A percentile compares a stretch with the other conserved stretches of the same genome.
phyloP scores from a whole-genome alignment of 2,888 invertebrate genomes.

The Clistopyga incitator region DNA sequence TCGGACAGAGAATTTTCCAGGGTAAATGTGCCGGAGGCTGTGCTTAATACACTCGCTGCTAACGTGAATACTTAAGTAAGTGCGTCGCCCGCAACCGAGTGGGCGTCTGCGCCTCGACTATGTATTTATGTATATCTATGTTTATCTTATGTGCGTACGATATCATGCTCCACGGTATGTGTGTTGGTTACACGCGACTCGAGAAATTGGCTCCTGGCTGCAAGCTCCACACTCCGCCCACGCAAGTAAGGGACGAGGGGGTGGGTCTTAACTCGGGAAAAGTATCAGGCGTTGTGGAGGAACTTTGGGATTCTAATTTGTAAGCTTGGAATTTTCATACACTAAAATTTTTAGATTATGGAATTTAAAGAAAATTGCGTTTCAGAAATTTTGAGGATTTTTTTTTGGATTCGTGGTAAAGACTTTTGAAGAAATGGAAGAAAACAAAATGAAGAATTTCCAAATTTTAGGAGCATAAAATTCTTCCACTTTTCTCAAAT shows the following conservation, averaged over 20 bases:
- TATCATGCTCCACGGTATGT: neutral
- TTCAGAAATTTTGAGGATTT: too few relatives aligned
- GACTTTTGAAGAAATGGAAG: too few relatives aligned
- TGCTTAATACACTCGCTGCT: slow-evolving; percentile 9
- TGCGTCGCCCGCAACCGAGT: neutral
- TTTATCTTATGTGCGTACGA: neutral
- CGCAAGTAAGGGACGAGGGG: neutral
- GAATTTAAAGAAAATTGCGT: too few relatives aligned
- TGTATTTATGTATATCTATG: slow-evolving; percentile 4
- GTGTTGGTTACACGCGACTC: neutral
- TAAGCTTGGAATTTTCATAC: too few relatives aligned
- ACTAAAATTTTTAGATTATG: too few relatives aligned
- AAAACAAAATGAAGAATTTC: too few relatives aligned
- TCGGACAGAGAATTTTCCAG: slow-evolving; percentile 9
- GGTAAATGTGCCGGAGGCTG: slow-evolving; percentile 22
- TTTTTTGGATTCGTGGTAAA: too few relatives aligned
- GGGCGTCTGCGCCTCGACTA: neutral
- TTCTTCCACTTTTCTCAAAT: too few relatives aligned
- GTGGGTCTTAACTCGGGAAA: neutral
- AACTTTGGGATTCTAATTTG: too few relatives aligned
- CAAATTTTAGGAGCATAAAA: too few relatives aligned
- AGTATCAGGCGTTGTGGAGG: too few relatives aligned
- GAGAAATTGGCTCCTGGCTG: slow-evolving; percentile 6
- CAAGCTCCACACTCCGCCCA: neutral
- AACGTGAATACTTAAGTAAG: slow-evolving; percentile 34